Evolutionary conservation across 1,140 invertebrate genomes (phyloP).

Genomic region (Panonychus citri): DNA sequence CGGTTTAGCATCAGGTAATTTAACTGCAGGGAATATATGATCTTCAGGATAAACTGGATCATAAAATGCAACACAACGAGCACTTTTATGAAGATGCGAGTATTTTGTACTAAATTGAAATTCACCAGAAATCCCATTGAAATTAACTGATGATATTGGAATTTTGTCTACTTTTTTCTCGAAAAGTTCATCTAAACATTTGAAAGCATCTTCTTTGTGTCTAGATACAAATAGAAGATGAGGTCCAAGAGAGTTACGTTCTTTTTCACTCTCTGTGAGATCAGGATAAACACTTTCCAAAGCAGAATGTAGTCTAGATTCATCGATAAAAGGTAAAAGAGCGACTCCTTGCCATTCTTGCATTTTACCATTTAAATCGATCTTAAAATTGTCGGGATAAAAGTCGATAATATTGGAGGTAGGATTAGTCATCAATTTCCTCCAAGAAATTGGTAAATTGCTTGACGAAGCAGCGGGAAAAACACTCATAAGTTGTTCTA

Average conservation of each 20-base stretch:
- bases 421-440: conserved; percentile 72
- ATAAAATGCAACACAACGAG: conserved; percentile 41
- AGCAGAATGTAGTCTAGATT: conserved; percentile 64
- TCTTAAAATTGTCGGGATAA: conserved; percentile 94
- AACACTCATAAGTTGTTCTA: conserved; percentile 97
- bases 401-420: conserved; percentile 93
- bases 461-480: conserved; percentile 88
- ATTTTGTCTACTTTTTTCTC: not conserved
- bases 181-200: not conserved
- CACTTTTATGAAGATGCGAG: conserved; percentile 10
- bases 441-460: conserved; percentile 82
- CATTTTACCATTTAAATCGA: conserved; percentile 97
- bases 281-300: conserved; percentile 50
- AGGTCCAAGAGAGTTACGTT: conserved; percentile 11
- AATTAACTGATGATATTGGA: not conserved
- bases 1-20: conserved; percentile 35
- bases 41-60: conserved; percentile 54
- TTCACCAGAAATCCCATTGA: conserved; percentile 6
- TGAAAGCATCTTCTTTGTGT: not conserved
- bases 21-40: conserved; percentile 50
- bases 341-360: conserved; percentile 90
- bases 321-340: conserved; percentile 90
- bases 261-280: conserved; percentile 54
- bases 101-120: not conserved
- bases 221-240: conserved; percentile 9